phyloP scores from a whole-genome alignment of 2,797 vertebrate genomes.

The Alca torda region DNA sequence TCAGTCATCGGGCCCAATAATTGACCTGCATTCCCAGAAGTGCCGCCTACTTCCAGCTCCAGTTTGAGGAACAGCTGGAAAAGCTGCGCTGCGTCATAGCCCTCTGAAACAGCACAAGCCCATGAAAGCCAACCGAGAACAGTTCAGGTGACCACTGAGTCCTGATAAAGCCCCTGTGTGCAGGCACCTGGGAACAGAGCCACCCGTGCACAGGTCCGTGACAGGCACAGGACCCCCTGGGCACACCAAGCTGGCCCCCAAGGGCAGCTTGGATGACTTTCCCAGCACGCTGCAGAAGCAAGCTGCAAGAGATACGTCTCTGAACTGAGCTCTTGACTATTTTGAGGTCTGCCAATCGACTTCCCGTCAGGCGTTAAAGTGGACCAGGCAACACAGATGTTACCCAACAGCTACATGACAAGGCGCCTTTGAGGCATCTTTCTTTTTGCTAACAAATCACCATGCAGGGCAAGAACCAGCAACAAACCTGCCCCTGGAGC shows the following conservation, averaged over 20 bases:
- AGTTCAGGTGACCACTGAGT: not conserved
- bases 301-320: fast-evolving
- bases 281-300: not conserved
- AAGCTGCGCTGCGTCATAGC: not conserved
- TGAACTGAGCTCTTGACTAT: fast-evolving
- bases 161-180: not conserved
- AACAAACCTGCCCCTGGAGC: not conserved
- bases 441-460: not conserved
- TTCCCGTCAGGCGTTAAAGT: not conserved
- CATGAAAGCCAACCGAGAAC: not conserved
- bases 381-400: not conserved
- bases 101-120: not conserved
- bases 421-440: not conserved
- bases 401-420: not conserved
- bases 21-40: not conserved
- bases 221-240: fast-evolving
- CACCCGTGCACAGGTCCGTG: fast-evolving
- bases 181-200: not conserved
- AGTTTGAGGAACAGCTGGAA: not conserved
- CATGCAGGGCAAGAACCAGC: fast-evolving
- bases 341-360: not conserved
- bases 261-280: not conserved
- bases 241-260: not conserved
- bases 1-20: not conserved
- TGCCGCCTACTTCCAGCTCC: not conserved